Evolutionary conservation across 2,888 invertebrate genomes (phyloP), one percentile per base, ranked within the genome.

Genomic region (Plebejus argus): DNA sequence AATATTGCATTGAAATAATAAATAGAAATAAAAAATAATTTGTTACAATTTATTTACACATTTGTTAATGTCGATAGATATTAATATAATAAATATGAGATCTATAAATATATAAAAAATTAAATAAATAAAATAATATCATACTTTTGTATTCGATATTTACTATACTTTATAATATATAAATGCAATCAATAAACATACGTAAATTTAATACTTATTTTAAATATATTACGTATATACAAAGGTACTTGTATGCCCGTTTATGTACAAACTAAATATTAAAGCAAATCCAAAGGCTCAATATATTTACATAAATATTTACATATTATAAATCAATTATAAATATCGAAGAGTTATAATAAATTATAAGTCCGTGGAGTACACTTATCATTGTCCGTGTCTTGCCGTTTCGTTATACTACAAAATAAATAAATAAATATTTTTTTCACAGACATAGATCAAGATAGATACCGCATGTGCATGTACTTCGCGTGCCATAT

Each of bases 241-340:
- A 78, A 78, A 80, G 77, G 78, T 80, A 81, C 79, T 81, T 76
- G 81, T 76, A 81, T 80, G 81, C 78, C 81, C 81, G 78, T 76
- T 66, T 81, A 82, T 82, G 79, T 81, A 81, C 81, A 81, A 78
- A 77, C 70, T 76, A 79, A 79, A 78, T 78, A 77, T 91, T 92
- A 93, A 93, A 93, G 93, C 93, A 88, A 87, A 85, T 83, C 93
- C 92, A 93, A 93, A 93, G 92, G 83, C 92, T 89, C 84, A 79
- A 82, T 82, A 82, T 83, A 83, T 82, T 80, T 79, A 81, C 81
- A 83, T 83, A 86, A 83, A 84, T 79, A 85, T 83, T 85, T 78
- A 83, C 81, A 83, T 80, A 82, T 82, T 81, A 81, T 78, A 80
- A 82, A 82, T 83, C 85, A 80, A 79, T 78, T 81, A 77, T 77